Base-by-base conservation (phyloP, 2,113 vertebrate species). In the Emydocephalus ijimae region DNA sequence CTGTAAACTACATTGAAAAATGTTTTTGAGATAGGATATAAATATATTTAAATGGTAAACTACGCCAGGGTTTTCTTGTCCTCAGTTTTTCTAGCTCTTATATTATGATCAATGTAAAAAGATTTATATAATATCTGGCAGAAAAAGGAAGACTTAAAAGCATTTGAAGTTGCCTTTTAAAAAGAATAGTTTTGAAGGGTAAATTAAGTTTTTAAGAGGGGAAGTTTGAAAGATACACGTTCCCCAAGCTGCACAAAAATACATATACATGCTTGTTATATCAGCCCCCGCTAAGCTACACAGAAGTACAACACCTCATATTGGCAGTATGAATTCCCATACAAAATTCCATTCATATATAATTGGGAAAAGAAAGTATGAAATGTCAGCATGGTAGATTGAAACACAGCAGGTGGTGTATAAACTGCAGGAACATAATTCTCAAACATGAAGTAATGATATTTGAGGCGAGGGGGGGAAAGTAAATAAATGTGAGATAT, bases 331-430 rank as follows among this genome's bases (percentile, higher is more conserved):
- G 26, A 26, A 64, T 55, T 61, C 74, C 20, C 18, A 50, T 59
- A 87, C 48, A 52, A 26, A 88, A 89, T 92, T 92, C 55, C 69
- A 50, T 85, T 50, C 29, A 89, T 89, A 48, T 64, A 61, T 45
- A 50, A 89, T 61, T 26, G 15, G 39, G 43, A 43, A n/a, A 45
- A 23, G 18, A 56, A 89, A 20, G 21, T 85, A 85, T 89, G 34
- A 54, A 89, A 20, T 91, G 88, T 89, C 69, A 85, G 5, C 61
- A 56, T 89, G 74, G 48, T 85, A 89, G 87, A 93, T 59, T 89
- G 90, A 85, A 91, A 55, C 69, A 86, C 43, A 93, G 55, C 54
- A 45, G 29, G 55, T 93, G 90, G 11, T 91, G 18, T n/a, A 29
- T 89, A 11, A 54, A 43, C n/a, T 64, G 54, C 55, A 64, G 85